A percentile compares a stretch with the other conserved stretches of the same genome.
These are phyloP conservation scores for Siderastrea radians DNA, from an alignment of 92 coral and sea anemone species.

Conservation along the genomic window DNA sequence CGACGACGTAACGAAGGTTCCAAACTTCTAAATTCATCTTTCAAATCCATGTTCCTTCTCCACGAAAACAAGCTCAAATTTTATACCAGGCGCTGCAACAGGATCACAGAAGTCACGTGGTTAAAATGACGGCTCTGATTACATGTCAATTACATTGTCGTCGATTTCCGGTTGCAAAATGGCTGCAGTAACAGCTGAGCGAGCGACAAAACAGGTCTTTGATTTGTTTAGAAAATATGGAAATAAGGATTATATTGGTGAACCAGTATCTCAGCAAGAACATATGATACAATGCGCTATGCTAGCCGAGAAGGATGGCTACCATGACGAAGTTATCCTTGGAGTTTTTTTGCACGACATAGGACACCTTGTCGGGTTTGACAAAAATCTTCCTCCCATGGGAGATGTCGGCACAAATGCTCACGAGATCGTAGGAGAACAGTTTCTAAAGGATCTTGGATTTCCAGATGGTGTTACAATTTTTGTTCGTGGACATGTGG, in stretches of 20 bases:
- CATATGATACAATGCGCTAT: conserved; percentile 97
- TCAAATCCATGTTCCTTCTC: conserved; percentile 40
- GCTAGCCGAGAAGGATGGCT: conserved; percentile 97
- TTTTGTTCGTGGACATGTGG: conserved; percentile 94
- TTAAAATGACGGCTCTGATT: background rate
- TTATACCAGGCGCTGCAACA: conserved; percentile 45
- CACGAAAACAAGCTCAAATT: background rate
- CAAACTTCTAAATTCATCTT: conserved; percentile 73
- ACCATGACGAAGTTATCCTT: conserved; percentile 74
- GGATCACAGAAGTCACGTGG: conserved; percentile 9
- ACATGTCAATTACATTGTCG: background rate
- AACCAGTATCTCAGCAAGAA: conserved; percentile 88
- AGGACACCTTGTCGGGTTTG: conserved; percentile 90
- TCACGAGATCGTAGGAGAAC: conserved; percentile 89
- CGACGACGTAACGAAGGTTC: conserved; percentile 81
- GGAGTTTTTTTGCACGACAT: conserved; percentile 96
- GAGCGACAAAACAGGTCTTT: conserved; percentile 66
- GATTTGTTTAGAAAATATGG: conserved; percentile 90
- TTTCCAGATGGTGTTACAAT: conserved; percentile 85
- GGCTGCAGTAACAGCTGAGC: conserved; percentile 37
- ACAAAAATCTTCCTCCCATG: conserved; percentile 79
- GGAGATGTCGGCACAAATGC: conserved; percentile 80
- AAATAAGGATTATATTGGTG: conserved; percentile 87
- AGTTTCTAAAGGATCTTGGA: conserved; percentile 87
- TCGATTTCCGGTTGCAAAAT: conserved; percentile 14